These are phyloP conservation scores for Shargacucullia verbasci DNA, from an alignment of 2,888 invertebrate species.

Conservation along the genomic window DNA sequence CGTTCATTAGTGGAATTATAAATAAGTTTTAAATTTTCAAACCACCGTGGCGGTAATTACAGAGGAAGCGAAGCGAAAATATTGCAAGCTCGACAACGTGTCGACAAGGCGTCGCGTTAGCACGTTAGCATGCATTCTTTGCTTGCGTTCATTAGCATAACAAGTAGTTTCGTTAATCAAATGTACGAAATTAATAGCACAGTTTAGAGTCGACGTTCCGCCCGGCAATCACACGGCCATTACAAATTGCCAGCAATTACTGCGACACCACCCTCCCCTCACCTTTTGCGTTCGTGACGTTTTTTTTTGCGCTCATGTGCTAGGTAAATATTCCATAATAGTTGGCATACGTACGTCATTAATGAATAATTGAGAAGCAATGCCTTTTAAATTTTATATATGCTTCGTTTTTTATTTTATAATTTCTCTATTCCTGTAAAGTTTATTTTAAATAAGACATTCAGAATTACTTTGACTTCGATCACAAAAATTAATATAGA, in stretches of 20 bases:
- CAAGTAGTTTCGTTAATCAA: conserved; percentile 89
- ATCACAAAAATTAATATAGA: too few relatives aligned
- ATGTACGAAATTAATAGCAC: conserved; percentile 89
- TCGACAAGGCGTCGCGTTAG: conserved; percentile 85
- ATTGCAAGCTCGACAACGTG: conserved; percentile 84
- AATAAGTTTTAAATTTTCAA: conserved; percentile 73
- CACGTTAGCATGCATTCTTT: conserved; percentile 87
- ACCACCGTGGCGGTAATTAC: conserved; percentile 75
- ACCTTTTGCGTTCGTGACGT: conserved; percentile 71
- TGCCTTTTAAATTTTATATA: conserved; percentile 33
- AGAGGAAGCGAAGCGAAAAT: conserved; percentile 78
- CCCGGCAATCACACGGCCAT: conserved; percentile 86
- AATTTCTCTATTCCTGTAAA: not conserved
- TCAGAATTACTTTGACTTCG: not conserved
- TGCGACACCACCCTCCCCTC: conserved; percentile 77
- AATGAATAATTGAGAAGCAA: conserved; percentile 59
- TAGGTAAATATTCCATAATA: conserved; percentile 69
- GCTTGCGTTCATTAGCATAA: conserved; percentile 87
- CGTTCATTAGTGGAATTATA: conserved; percentile 57
- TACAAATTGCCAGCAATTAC: conserved; percentile 88
- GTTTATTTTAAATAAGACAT: too few relatives aligned
- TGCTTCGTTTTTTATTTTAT: conserved; percentile 3
- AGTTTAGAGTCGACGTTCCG: conserved; percentile 86
- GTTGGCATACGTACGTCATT: conserved; percentile 63
- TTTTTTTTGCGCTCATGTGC: conserved; percentile 69